phyloP scores from a whole-genome alignment of 2,113 vertebrate species.

The Amphiprion ocellaris region DNA sequence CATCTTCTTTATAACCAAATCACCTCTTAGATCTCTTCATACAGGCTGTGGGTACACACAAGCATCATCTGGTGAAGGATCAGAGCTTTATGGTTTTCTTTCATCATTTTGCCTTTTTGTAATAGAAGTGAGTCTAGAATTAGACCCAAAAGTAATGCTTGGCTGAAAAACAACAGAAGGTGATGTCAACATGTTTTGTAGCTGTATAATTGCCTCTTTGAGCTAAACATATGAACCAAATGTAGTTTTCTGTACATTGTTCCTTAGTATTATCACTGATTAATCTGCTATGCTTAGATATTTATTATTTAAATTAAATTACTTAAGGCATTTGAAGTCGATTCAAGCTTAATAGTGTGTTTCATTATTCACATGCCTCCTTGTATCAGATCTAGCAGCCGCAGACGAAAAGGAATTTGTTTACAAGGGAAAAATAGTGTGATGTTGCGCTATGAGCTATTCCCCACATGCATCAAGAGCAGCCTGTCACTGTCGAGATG shows the following conservation, averaged over 20 bases:
- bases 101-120: conserved; percentile 18
- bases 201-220: conserved; percentile 27
- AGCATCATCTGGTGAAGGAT: conserved; percentile 38
- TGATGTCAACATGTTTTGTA: background rate
- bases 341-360: conserved; percentile 51
- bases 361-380: conserved; percentile 63
- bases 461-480: conserved; percentile 48
- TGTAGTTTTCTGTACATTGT: conserved; percentile 18
- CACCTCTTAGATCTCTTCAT: conserved; percentile 37
- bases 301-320: conserved; percentile 65
- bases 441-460: conserved; percentile 26
- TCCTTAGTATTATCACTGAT: conserved; percentile 24
- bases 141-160: conserved; percentile 16
- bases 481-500: conserved; percentile 62
- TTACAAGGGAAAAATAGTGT: conserved; percentile 49
- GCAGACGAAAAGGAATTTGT: conserved; percentile 53
- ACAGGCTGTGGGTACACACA: conserved; percentile 38
- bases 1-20: conserved; percentile 32
- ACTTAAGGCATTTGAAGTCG: conserved; percentile 42
- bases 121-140: conserved; percentile 3
- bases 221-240: conserved; percentile 8
- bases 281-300: conserved; percentile 35
- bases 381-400: conserved; percentile 32
- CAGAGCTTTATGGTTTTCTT: conserved; percentile 11
- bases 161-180: conserved; percentile 10